Conservation (phyloP, 2,888 invertebrate genomes). For the Mythimna loreyi region DNA sequence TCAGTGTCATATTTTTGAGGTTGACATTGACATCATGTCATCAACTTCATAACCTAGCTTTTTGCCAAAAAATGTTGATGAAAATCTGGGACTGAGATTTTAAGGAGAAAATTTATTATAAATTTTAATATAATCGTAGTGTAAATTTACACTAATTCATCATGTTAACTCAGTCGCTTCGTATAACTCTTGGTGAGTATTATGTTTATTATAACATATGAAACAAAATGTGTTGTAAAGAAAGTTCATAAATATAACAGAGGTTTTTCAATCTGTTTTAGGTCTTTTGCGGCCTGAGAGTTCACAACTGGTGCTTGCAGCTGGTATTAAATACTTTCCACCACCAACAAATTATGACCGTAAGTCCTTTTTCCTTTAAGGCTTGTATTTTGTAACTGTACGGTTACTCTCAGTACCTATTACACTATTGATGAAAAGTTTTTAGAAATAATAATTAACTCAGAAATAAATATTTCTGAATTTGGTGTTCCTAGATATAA, state of each 20-base stretch:
- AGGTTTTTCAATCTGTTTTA: conserved; percentile 59
- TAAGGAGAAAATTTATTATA: neutral
- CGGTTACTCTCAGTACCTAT: no score
- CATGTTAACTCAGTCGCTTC: conserved; percentile 64
- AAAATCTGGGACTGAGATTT: neutral
- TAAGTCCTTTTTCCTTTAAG: conserved; percentile 86
- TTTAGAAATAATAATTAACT: neutral
- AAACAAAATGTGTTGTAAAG: neutral
- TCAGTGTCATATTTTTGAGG: neutral
- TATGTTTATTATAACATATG: conserved; percentile 4
- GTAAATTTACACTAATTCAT: conserved; percentile 10
- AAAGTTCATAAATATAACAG: neutral
- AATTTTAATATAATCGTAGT: conserved; percentile 8
- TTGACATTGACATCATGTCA: no score
- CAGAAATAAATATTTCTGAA: neutral
- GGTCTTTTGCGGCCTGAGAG: conserved; percentile 77
- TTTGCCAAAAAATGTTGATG: neutral
- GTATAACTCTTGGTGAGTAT: conserved; percentile 64
- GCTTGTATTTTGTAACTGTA: neutral
- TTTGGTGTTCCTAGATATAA: neutral
- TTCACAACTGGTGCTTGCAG: conserved; percentile 72
- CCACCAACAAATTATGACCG: conserved; percentile 93
- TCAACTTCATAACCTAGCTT: conserved; percentile 25
- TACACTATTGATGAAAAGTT: no score
- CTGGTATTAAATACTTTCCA: conserved; percentile 93